These are phyloP conservation scores for Lasioglossum zephyrum DNA, from an alignment of 2,888 invertebrate genomes.

Conservation along the genomic window DNA sequence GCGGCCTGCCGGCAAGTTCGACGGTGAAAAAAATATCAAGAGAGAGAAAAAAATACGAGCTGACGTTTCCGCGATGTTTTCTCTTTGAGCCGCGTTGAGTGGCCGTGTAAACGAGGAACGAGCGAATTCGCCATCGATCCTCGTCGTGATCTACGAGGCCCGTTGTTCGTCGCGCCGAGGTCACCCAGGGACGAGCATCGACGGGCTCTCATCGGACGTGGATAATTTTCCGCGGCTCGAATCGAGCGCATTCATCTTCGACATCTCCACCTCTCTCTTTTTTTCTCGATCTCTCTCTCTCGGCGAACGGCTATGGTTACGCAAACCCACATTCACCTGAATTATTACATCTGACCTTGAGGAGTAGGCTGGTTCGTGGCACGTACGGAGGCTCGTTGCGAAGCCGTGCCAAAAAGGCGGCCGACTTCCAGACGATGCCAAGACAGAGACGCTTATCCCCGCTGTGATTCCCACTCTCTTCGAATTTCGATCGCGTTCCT, in stretches of 20 bases:
- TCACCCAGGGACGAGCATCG: constrained; percentile 29
- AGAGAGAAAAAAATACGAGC: background rate
- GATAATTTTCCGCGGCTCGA: constrained; percentile 44
- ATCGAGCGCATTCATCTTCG: constrained; percentile 31
- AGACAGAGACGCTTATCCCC: constrained; percentile 34
- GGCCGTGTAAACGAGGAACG: background rate
- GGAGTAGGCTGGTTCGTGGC: constrained; percentile 24
- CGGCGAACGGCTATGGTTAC: constrained; percentile 42
- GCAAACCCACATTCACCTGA: constrained; percentile 57
- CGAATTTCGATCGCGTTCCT: background rate
- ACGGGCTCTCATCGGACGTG: constrained; percentile 9
- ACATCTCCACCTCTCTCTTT: constrained; percentile 9
- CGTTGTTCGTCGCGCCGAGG: constrained; percentile 15
- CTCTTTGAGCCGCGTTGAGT: background rate
- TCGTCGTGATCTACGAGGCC: constrained; percentile 31
- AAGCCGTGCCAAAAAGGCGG: constrained; percentile 54
- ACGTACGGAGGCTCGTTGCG: constrained; percentile 19
- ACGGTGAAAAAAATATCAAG: background rate
- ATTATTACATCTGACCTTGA: constrained; percentile 60
- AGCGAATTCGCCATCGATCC: background rate
- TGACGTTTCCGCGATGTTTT: background rate
- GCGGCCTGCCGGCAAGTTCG: background rate
- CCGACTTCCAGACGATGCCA: constrained; percentile 53
- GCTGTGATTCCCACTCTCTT: constrained; percentile 16
- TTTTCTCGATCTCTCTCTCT: background rate